phyloP scores from a whole-genome alignment of 1,140 invertebrate genomes.

The Diachasma alloeum region DNA sequence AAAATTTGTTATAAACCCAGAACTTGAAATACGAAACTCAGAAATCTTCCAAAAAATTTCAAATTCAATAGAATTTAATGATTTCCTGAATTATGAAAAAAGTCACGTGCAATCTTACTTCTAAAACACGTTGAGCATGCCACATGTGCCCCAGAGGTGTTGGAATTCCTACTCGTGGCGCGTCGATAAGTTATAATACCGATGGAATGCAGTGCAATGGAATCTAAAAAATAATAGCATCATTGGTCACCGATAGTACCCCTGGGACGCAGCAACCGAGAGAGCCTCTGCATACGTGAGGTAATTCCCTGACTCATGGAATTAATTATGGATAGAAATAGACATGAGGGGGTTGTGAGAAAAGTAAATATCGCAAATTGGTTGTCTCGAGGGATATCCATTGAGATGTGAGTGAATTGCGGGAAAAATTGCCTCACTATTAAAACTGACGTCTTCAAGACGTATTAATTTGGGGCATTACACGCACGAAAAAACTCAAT shows the following conservation, averaged over 20 bases:
- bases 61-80: not conserved
- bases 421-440: no score
- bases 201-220: conserved; percentile 10
- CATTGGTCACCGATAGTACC: not conserved
- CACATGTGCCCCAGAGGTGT: not conserved
- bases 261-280: not conserved
- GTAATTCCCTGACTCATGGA: not conserved
- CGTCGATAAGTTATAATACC: conserved; percentile 24
- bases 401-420: no score
- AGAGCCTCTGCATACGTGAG: not conserved
- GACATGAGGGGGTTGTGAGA: not conserved
- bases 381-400: not conserved
- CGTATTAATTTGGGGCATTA: no score
- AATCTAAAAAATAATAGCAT: conserved; percentile 24
- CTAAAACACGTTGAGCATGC: not conserved
- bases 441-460: no score
- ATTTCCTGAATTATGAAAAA: not conserved
- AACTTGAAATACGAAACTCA: no score
- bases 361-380: not conserved
- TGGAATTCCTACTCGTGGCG: conserved; percentile 13
- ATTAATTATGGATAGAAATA: not conserved
- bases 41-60: no score
- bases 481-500: no score
- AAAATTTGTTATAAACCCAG: no score
- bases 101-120: not conserved